phyloP scores from a whole-genome alignment of 2,888 invertebrate species.

The Tanytarsus gracilentus region DNA sequence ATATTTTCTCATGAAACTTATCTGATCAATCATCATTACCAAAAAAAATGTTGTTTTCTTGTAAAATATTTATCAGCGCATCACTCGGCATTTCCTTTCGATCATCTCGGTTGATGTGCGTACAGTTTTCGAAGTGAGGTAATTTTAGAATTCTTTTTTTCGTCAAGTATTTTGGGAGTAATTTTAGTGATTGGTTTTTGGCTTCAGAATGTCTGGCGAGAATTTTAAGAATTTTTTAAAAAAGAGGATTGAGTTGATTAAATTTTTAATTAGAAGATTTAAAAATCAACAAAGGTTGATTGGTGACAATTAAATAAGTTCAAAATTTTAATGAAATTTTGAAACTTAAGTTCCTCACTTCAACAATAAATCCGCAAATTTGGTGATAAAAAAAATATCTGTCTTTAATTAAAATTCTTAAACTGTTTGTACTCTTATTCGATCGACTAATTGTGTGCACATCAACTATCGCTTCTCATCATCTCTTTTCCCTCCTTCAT shows the following conservation, averaged over 20 bases:
- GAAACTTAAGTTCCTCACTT: not conserved
- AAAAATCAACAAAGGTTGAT: no score
- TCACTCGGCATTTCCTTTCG: no score
- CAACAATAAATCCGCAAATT: not conserved
- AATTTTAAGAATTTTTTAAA: no score
- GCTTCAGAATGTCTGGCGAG: no score
- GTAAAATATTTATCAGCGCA: not conserved
- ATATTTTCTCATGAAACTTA: not conserved
- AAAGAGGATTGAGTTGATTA: no score
- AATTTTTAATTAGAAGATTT: no score
- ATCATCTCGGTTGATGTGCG: not conserved
- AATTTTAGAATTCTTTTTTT: no score
- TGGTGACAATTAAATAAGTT: no score
- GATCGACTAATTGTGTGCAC: no score
- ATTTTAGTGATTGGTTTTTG: no score
- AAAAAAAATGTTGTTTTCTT: not conserved
- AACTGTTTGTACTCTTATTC: no score
- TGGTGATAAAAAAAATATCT: not conserved
- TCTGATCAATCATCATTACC: slow-evolving; percentile 19
- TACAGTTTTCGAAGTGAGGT: not conserved
- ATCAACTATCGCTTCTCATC: slow-evolving; percentile 9
- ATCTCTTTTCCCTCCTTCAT: slow-evolving; percentile 4
- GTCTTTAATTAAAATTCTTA: slow-evolving; percentile 19
- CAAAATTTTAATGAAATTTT: slow-evolving; percentile 7
- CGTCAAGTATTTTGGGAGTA: no score